These are phyloP conservation scores for Drosophila siamana DNA, from an alignment of 2,888 invertebrate genomes.

Conservation along the genomic window DNA sequence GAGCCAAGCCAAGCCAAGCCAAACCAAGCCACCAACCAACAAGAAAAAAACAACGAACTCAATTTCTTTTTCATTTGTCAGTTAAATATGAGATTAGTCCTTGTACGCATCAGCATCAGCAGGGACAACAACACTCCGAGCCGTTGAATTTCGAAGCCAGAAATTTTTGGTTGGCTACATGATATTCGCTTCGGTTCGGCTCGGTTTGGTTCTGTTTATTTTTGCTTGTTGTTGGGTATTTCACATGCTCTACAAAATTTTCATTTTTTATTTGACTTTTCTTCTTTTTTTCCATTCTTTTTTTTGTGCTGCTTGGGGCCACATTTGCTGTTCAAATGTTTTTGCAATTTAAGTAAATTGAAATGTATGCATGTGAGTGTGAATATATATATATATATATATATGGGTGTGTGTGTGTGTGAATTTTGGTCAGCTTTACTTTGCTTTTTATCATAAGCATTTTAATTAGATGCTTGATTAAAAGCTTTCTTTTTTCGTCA, in stretches of 20 bases:
- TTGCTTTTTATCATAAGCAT: conserved; percentile 57
- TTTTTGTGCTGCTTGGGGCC: conserved; percentile 16
- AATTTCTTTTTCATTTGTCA: conserved; percentile 46
- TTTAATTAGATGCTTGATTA: conserved; percentile 62
- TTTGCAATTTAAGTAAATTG: conserved; percentile 63
- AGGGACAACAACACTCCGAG: conserved; percentile 2
- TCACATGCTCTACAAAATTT: conserved; percentile 41
- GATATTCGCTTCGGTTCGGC: conserved; percentile 30
- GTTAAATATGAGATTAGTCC: conserved; percentile 59
- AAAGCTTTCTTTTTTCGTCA: conserved; percentile 36
- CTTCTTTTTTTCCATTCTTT: conserved; percentile 2
- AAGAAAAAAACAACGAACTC: conserved; percentile 8
- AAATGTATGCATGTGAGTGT: conserved; percentile 38
- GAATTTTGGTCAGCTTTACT: conserved; percentile 27
- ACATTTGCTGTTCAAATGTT: conserved; percentile 49
- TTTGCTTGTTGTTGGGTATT: conserved; percentile 3
- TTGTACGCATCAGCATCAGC: conserved; percentile 9
- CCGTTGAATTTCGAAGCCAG: conserved; percentile 16
- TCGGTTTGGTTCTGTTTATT: not conserved
- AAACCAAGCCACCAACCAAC: no score
- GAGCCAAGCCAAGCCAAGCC: no score
- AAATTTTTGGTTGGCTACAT: conserved; percentile 54
- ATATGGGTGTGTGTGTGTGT: no score
- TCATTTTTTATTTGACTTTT: conserved; percentile 19
- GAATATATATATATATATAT: no score